Percentiles rank a stretch among this genome's conserved stretches.
These are phyloP conservation scores for Hypanus sabinus DNA, from an alignment of 2,113 vertebrate species.

Conservation along the genomic window DNA sequence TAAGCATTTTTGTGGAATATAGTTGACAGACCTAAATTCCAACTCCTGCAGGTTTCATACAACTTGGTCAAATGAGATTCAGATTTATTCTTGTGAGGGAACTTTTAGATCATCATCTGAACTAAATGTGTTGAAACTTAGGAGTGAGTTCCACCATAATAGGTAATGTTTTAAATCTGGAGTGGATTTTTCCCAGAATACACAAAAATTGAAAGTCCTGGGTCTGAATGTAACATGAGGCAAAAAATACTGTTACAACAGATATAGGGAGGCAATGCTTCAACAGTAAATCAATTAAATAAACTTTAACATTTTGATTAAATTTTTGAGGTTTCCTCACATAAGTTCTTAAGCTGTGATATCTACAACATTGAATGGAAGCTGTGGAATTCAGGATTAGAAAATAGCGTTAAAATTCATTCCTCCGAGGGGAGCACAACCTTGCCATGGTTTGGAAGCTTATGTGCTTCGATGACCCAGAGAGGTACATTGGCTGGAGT, in stretches of 20 bases:
- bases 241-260: background rate
- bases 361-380: background rate
- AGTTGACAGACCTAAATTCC: background rate
- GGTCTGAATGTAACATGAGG: background rate
- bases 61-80: background rate
- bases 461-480: too few relatives aligned
- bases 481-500: too few relatives aligned
- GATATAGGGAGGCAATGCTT: background rate
- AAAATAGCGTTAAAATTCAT: background rate
- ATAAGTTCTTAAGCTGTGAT: background rate
- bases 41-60: background rate
- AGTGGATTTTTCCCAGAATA: background rate
- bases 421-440: too few relatives aligned
- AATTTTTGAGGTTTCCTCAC: background rate
- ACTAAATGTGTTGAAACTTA: background rate
- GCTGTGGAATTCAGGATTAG: background rate
- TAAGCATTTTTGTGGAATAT: background rate
- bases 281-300: background rate
- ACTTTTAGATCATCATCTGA: background rate
- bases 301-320: background rate
- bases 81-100: background rate
- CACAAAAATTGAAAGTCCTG: background rate
- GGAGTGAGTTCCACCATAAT: background rate
- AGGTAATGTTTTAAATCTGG: background rate
- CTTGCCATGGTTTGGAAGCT: too few relatives aligned